Evolutionary conservation across 2,797 vertebrate species (phyloP).

Genomic region (Channa striata): DNA sequence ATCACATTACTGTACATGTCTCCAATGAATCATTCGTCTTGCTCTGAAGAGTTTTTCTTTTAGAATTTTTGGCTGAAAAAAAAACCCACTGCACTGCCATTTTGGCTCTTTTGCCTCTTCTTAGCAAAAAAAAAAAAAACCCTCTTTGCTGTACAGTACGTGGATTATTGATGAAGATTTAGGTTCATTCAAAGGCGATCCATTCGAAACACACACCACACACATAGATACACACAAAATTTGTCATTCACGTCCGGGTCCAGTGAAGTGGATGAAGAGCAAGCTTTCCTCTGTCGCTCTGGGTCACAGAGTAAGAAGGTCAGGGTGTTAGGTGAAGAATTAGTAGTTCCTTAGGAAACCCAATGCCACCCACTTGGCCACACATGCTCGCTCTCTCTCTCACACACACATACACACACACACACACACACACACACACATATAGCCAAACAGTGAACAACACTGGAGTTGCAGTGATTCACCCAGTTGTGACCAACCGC

Average conservation of each 20-base stretch:
- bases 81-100: background rate
- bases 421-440: conserved; percentile 3
- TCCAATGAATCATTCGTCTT: background rate
- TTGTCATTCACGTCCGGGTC: conserved; percentile 54
- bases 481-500: conserved; percentile 5
- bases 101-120: background rate
- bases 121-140: conserved; percentile 40
- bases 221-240: conserved; percentile 26
- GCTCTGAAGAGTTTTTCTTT: background rate
- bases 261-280: conserved; percentile 56
- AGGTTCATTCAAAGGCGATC: conserved; percentile 30
- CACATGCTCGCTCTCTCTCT: conserved; percentile 26
- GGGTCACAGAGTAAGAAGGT: conserved; percentile 70
- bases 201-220: conserved; percentile 20
- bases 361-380: conserved; percentile 59
- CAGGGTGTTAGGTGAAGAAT: conserved; percentile 68
- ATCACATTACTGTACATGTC: background rate
- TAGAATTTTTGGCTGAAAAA: background rate
- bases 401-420: background rate
- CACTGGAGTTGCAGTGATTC: conserved; percentile 27
- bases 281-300: conserved; percentile 33
- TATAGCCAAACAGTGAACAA: conserved; percentile 4
- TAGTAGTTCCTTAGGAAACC: conserved; percentile 62
- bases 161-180: conserved; percentile 60
- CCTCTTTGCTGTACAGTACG: background rate